These are phyloP conservation scores for Coelogynopora nodosa DNA, from an alignment of 2,888 invertebrate genomes.

Conservation along the genomic window DNA sequence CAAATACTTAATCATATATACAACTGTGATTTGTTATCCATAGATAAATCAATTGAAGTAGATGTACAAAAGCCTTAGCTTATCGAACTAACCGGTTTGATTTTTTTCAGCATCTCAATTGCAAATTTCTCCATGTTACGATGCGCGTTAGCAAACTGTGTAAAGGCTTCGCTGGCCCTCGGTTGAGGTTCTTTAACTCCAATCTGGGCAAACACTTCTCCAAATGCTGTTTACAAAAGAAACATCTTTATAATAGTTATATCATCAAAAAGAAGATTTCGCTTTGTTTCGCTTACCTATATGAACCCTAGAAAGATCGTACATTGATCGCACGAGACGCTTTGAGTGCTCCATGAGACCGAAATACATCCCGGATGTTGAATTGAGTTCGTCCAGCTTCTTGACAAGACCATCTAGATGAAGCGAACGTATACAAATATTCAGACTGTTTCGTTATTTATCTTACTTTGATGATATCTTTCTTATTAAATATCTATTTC, in stretches of 20 bases:
- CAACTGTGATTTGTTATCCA: not conserved
- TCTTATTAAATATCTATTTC: too few relatives aligned
- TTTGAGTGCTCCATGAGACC: constrained; percentile 85
- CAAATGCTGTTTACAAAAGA: constrained; percentile 69
- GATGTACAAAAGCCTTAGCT: too few relatives aligned
- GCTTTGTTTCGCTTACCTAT: constrained; percentile 64
- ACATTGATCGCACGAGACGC: constrained; percentile 74
- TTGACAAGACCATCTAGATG: constrained; percentile 92
- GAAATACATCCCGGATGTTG: constrained; percentile 85
- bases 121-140: constrained; percentile 84
- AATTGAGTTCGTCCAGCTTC: constrained; percentile 84
- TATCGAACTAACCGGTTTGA: constrained; percentile 79
- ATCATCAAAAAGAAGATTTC: not conserved
- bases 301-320: constrained; percentile 82
- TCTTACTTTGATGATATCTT: too few relatives aligned
- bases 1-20: too few relatives aligned
- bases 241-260: too few relatives aligned
- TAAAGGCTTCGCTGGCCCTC: constrained; percentile 87
- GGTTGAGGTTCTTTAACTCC: constrained; percentile 93
- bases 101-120: constrained; percentile 78
- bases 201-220: constrained; percentile 87
- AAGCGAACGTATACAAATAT: too few relatives aligned
- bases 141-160: constrained; percentile 88
- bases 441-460: too few relatives aligned
- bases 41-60: too few relatives aligned